Percentiles rank a stretch among this genome's conserved stretches.
Evolutionary conservation across 1,140 invertebrate genomes (phyloP).

Genomic region (Camponotus floridanus): DNA sequence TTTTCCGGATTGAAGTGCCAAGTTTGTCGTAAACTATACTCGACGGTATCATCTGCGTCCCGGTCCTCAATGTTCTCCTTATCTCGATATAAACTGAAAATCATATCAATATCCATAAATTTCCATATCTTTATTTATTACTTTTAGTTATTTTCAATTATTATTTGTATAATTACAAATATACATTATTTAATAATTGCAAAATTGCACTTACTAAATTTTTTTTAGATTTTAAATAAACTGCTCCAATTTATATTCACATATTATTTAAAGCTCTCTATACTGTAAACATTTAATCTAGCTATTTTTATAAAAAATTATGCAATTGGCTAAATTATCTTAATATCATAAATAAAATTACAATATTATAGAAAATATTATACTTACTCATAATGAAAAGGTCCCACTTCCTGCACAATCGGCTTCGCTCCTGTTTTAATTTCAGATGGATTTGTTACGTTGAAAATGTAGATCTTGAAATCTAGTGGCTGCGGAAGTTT

Average conservation of each 20-base stretch:
- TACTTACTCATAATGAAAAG: constrained; percentile 91
- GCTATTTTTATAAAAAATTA: not conserved
- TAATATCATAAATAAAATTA: not conserved
- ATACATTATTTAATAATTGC: not conserved
- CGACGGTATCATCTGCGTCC: constrained; percentile 90
- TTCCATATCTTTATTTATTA: not conserved
- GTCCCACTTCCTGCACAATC: constrained; percentile 90
- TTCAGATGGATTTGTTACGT: constrained; percentile 93
- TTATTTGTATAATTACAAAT: not conserved
- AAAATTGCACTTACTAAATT: not conserved
- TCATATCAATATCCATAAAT: not conserved
- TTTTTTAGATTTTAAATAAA: not conserved
- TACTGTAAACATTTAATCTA: not conserved
- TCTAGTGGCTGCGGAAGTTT: constrained; percentile 90
- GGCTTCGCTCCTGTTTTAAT: constrained; percentile 91
- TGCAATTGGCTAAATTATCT: not conserved
- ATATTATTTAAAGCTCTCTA: not conserved
- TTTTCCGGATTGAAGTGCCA: constrained; percentile 88
- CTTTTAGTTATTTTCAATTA: not conserved
- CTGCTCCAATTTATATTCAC: not conserved
- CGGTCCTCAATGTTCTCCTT: constrained; percentile 90
- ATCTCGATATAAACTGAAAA: constrained; percentile 90
- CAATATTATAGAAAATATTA: not conserved
- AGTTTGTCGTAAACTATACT: constrained; percentile 88
- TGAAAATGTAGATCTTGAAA: constrained; percentile 94